phyloP scores from a whole-genome alignment of 2,888 invertebrate species.

The Octonoba sinensis region DNA sequence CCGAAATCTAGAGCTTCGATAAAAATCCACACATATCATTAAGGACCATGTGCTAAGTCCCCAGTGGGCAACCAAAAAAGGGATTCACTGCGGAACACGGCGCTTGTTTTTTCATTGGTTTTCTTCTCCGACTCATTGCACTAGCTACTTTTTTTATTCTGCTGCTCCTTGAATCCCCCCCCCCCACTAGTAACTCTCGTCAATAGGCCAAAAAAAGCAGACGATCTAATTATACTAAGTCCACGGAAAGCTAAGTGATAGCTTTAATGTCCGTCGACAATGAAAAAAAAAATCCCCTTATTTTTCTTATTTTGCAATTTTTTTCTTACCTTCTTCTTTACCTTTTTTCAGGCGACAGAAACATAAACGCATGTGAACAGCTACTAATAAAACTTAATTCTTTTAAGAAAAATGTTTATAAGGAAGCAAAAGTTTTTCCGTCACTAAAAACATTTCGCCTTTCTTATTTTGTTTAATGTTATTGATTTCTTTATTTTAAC shows the following conservation, averaged over 20 bases:
- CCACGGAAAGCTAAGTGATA: slow-evolving; percentile 50
- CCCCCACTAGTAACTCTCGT: slow-evolving; percentile 9
- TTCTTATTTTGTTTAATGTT: no score
- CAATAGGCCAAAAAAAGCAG: slow-evolving; percentile 41
- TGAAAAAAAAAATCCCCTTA: slow-evolving; percentile 29
- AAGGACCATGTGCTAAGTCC: slow-evolving; percentile 19
- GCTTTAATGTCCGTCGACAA: slow-evolving; percentile 51
- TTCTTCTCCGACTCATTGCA: slow-evolving; percentile 19
- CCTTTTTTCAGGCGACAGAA: not conserved
- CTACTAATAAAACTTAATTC: not conserved
- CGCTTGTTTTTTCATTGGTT: not conserved
- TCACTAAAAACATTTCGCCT: not conserved
- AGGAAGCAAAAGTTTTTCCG: slow-evolving; percentile 17
- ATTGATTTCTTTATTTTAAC: no score
- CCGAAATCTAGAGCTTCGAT: slow-evolving; percentile 22
- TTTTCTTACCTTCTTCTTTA: not conserved
- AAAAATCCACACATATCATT: slow-evolving; percentile 34
- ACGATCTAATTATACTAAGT: slow-evolving; percentile 40
- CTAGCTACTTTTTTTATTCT: slow-evolving; percentile 22
- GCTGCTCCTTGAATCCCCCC: slow-evolving; percentile 19
- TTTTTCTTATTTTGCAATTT: slow-evolving; percentile 14
- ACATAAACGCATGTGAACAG: no score
- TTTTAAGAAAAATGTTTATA: slow-evolving; percentile 30
- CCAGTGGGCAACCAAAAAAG: slow-evolving; percentile 17
- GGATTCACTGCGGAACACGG: no score